Evolutionary conservation across 2,113 vertebrate genomes (phyloP).

Genomic region (Archilochus colubris): DNA sequence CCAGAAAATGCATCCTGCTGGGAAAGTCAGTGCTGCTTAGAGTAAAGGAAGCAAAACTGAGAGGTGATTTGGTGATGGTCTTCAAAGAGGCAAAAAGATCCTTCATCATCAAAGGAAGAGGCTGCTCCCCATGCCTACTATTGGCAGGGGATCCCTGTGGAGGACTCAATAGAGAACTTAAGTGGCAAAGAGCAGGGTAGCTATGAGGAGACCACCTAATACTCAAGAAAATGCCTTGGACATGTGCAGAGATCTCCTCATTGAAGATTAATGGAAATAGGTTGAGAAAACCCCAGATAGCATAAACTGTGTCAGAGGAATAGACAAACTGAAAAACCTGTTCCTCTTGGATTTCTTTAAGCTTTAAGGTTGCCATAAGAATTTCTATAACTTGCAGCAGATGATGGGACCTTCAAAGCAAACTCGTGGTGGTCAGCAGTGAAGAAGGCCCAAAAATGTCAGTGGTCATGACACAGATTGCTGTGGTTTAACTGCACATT

Average conservation of each 20-base stretch:
- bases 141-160: not conserved
- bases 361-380: not conserved
- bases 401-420: not conserved
- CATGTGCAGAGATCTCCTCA: not conserved
- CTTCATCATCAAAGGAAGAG: not conserved
- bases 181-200: not conserved
- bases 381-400: not conserved
- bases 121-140: not conserved
- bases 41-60: not conserved
- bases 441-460: not conserved
- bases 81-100: not conserved
- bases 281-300: not conserved
- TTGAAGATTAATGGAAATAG: not conserved
- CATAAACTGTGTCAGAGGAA: not conserved
- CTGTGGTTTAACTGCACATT: no score
- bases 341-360: rapidly evolving
- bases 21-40: not conserved
- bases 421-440: not conserved
- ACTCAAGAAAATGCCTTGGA: not conserved
- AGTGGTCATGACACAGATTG: not conserved
- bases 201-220: not conserved
- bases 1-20: not conserved
- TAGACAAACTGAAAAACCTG: not conserved
- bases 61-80: not conserved
- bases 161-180: not conserved